phyloP scores from a whole-genome alignment of 2,888 invertebrate genomes.

The Bellardia bayeri region DNA sequence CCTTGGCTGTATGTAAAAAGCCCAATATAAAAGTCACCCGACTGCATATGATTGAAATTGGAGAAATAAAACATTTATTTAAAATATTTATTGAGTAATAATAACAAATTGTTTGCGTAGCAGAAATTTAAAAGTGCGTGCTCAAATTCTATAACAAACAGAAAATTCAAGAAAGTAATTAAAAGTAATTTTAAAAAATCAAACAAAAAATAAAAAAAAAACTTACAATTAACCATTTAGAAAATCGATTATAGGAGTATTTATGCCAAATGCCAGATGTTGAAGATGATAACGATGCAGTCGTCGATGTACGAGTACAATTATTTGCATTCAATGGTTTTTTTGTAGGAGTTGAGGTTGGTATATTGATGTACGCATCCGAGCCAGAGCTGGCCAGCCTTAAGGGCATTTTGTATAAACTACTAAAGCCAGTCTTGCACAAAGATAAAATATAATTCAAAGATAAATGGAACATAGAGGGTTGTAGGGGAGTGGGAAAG shows the following conservation, averaged over 20 bases:
- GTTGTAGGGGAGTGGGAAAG: not conserved
- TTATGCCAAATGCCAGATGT: conserved; percentile 66
- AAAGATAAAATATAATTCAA: conserved; percentile 29
- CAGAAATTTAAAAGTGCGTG: conserved; percentile 1
- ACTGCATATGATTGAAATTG: no score
- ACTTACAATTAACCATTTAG: conserved; percentile 72
- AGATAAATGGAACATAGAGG: conserved; percentile 58
- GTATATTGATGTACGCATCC: conserved; percentile 57
- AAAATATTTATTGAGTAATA: no score
- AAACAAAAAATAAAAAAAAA: conserved; percentile 6
- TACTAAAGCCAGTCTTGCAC: conserved; percentile 55
- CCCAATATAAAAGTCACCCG: no score
- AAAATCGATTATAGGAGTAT: conserved; percentile 53
- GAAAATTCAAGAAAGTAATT: not conserved
- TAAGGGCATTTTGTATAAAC: conserved; percentile 61
- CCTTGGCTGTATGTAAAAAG: no score
- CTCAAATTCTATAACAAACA: not conserved
- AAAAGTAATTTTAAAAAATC: not conserved
- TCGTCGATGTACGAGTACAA: conserved; percentile 37
- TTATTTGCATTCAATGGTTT: conserved; percentile 37
- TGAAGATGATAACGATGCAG: conserved; percentile 43
- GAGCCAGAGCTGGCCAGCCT: conserved; percentile 57
- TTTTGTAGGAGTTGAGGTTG: conserved; percentile 54
- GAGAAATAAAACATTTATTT: no score
- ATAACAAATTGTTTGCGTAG: not conserved